phyloP scores from a whole-genome alignment of 2,888 invertebrate genomes.

The Magallana nippona region DNA sequence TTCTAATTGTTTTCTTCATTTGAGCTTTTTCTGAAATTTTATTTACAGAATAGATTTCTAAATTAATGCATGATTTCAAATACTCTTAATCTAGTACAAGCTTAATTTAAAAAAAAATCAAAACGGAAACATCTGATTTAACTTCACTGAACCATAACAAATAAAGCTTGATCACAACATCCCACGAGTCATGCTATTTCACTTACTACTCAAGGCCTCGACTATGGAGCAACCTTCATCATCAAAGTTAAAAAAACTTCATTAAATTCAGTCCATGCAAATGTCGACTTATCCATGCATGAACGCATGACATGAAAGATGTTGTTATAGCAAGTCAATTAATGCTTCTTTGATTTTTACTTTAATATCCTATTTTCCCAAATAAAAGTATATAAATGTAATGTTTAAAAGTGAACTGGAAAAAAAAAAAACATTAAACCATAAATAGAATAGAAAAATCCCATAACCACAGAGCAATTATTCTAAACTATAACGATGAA shows the following conservation, averaged over 20 bases:
- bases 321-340: too few species aligned
- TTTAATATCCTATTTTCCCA: too few species aligned
- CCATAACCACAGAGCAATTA: slow-evolving; percentile 14
- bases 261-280: slow-evolving; percentile 5
- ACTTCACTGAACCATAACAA: background rate
- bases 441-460: background rate
- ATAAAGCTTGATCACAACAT: slow-evolving; percentile 11
- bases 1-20: too few species aligned
- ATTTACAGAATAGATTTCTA: too few species aligned
- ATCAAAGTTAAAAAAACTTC: slow-evolving; percentile 16
- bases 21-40: too few species aligned
- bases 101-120: too few species aligned
- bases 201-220: background rate
- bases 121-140: background rate
- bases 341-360: too few species aligned
- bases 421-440: too few species aligned
- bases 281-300: background rate
- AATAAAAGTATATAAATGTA: too few species aligned
- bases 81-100: too few species aligned
- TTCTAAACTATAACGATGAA: slow-evolving; percentile 1
- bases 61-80: too few species aligned
- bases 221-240: slow-evolving; percentile 2
- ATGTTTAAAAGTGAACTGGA: too few species aligned
- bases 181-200: background rate
- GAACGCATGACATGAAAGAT: slow-evolving; percentile 16